Evolutionary conservation across 2,113 vertebrate genomes (phyloP).

Genomic region (Pomatostomus ruficeps): DNA sequence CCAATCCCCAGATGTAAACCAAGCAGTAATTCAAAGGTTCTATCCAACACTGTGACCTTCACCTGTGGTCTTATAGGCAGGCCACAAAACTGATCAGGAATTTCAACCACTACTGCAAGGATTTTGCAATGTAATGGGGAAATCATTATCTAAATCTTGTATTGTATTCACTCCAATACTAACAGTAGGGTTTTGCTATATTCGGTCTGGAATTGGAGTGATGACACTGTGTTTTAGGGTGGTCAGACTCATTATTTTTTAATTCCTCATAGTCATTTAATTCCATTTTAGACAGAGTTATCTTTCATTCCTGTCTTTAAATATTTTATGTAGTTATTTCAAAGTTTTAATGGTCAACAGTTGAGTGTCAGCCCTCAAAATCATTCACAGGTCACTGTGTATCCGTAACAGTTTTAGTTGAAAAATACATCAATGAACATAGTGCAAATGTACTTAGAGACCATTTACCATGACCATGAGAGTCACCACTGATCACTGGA

Average conservation of each 20-base stretch:
- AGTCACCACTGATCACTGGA: not conserved
- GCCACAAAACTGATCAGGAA: not conserved
- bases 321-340: slow-evolving; percentile 13
- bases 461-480: not conserved
- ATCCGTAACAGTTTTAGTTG: not conserved
- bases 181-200: not conserved
- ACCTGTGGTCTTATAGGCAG: not conserved
- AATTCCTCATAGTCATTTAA: not conserved
- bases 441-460: not conserved
- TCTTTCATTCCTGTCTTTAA: not conserved
- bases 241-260: not conserved
- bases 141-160: not conserved
- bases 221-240: not conserved
- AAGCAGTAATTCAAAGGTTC: not conserved
- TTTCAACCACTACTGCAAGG: not conserved
- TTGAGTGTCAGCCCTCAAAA: not conserved
- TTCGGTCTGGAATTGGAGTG: not conserved
- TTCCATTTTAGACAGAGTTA: not conserved
- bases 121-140: not conserved
- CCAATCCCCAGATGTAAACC: not conserved
- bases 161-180: not conserved
- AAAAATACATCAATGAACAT: not conserved
- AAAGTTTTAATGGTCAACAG: slow-evolving; percentile 28
- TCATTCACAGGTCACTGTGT: slow-evolving; percentile 2
- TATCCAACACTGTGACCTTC: not conserved